A percentile compares a stretch with the other conserved stretches of the same genome.
These are phyloP conservation scores for Acrocephalus scirpaceus DNA, from an alignment of 2,797 vertebrate genomes.

Conservation along the genomic window DNA sequence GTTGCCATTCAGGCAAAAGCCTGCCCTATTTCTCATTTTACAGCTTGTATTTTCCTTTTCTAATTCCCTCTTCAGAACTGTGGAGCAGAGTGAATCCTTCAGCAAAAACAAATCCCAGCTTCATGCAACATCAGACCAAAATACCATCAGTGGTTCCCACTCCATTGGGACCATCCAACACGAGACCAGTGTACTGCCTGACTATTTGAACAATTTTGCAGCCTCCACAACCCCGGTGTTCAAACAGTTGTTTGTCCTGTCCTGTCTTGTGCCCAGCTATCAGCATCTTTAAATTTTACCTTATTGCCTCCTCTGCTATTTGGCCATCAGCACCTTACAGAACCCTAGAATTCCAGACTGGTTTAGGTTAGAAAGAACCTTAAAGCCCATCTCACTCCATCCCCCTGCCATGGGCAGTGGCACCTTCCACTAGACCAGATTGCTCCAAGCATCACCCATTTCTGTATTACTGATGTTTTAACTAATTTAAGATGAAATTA, in stretches of 20 bases:
- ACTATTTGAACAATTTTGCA: not conserved
- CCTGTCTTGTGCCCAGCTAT: not conserved
- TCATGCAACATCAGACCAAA: not conserved
- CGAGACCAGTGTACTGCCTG: not conserved
- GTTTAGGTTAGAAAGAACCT: not conserved
- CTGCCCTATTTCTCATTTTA: not conserved
- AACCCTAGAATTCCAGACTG: not conserved
- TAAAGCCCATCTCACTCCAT: not conserved
- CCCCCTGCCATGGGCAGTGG: not conserved
- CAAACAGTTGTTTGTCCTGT: not conserved
- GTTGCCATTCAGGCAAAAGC: not conserved
- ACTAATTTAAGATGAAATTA: not conserved
- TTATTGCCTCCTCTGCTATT: rapidly evolving
- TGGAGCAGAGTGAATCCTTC: not conserved
- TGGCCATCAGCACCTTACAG: not conserved
- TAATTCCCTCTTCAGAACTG: not conserved
- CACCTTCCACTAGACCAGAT: not conserved
- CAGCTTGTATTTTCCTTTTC: not conserved
- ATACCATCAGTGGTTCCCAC: not conserved
- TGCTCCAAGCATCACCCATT: not conserved
- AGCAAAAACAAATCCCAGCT: not conserved
- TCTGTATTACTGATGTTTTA: not conserved
- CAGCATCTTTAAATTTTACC: not conserved
- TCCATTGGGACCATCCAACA: not conserved
- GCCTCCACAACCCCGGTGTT: not conserved